Evolutionary conservation across 2,113 vertebrate genomes (phyloP).

Genomic region (Alces alces): DNA sequence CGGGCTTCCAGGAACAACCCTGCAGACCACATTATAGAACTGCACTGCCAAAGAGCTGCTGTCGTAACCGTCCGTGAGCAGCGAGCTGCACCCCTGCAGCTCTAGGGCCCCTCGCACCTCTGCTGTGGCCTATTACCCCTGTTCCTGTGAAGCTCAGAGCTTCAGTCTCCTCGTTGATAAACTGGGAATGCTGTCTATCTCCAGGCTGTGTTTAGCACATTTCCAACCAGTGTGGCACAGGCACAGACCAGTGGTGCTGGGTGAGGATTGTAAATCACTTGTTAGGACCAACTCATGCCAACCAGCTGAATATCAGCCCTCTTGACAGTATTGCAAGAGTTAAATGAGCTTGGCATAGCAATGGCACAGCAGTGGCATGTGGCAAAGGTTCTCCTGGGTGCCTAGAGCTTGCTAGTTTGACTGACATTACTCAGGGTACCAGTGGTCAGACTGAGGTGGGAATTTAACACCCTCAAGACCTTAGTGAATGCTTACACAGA

Average conservation of each 20-base stretch:
- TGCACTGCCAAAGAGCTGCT: background rate
- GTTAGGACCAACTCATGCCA: background rate
- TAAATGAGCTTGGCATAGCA: background rate
- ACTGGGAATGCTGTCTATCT: background rate
- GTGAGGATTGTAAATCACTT: background rate
- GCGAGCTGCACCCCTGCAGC: background rate
- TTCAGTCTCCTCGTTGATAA: background rate
- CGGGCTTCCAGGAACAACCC: background rate
- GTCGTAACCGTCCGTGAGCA: rapidly evolving
- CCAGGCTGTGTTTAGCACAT: background rate
- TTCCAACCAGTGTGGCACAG: background rate
- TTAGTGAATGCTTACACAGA: background rate
- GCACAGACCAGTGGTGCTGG: background rate
- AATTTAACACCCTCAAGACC: background rate
- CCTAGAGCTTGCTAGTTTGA: background rate
- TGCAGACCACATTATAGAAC: background rate
- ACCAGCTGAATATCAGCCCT: background rate
- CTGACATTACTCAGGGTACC: background rate
- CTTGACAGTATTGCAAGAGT: background rate
- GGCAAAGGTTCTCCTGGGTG: no score
- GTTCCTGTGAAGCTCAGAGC: background rate
- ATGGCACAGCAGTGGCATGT: background rate
- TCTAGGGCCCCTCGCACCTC: background rate
- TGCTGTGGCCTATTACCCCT: background rate
- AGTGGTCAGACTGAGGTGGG: background rate